A percentile compares a stretch with the other conserved stretches of the same genome.
phyloP scores from a whole-genome alignment of 1,140 invertebrate species.

The Atta texana region DNA sequence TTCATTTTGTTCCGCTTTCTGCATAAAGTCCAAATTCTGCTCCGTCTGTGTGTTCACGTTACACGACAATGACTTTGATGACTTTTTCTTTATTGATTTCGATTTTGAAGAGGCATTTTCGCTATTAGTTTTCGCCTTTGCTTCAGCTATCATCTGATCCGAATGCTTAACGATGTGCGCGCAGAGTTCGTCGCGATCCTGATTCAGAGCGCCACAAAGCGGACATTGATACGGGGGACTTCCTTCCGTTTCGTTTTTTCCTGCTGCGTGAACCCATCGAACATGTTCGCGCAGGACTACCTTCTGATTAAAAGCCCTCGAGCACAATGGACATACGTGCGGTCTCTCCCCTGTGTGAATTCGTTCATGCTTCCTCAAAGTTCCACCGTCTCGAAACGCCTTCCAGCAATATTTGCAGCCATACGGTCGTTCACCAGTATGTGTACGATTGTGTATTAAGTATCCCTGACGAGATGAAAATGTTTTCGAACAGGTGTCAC shows the following conservation, averaged over 20 bases:
- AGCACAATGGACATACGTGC: slow-evolving; percentile 89
- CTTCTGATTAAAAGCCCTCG: slow-evolving; percentile 87
- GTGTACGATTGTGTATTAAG: slow-evolving; percentile 89
- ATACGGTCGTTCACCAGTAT: slow-evolving; percentile 89
- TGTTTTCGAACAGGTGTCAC: slow-evolving; percentile 87
- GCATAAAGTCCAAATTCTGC: slow-evolving; percentile 54
- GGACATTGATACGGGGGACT: slow-evolving; percentile 83
- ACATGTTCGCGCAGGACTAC: slow-evolving; percentile 87
- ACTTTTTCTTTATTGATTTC: slow-evolving; percentile 78
- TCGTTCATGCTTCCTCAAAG: slow-evolving; percentile 88
- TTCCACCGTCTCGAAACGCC: slow-evolving; percentile 89
- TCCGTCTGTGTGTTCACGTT: slow-evolving; percentile 23
- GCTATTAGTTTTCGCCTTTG: slow-evolving; percentile 82
- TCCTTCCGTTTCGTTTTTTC: slow-evolving; percentile 80
- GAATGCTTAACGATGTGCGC: slow-evolving; percentile 87
- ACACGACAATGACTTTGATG: not conserved
- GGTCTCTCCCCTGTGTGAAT: slow-evolving; percentile 89
- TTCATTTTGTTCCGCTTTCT: slow-evolving; percentile 72
- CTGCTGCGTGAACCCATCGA: slow-evolving; percentile 85
- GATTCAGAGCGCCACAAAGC: slow-evolving; percentile 82
- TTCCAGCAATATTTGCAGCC: slow-evolving; percentile 93
- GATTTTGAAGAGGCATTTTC: slow-evolving; percentile 75
- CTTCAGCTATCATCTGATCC: slow-evolving; percentile 85
- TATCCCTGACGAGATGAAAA: slow-evolving; percentile 89
- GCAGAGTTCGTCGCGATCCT: slow-evolving; percentile 86